phyloP scores from a whole-genome alignment of 2,888 invertebrate species.

The Ormia ochracea region DNA sequence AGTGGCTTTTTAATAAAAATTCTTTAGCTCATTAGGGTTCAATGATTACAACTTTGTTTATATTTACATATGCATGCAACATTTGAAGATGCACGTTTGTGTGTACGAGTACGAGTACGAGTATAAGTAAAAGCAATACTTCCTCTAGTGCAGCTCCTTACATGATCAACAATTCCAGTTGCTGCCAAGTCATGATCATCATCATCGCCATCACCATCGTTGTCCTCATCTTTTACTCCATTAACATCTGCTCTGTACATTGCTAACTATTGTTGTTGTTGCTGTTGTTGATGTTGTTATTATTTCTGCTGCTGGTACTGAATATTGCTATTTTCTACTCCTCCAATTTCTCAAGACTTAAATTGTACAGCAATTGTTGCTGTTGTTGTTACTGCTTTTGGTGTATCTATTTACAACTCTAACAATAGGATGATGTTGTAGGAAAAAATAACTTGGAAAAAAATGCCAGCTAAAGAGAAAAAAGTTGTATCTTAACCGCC shows the following conservation, averaged over 20 bases:
- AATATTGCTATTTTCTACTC: slow-evolving; percentile 54
- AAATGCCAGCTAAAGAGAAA: slow-evolving; percentile 16
- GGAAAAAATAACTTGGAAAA: slow-evolving; percentile 22
- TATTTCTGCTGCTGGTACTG: slow-evolving; percentile 4
- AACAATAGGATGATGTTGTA: slow-evolving; percentile 46
- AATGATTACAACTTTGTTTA: slow-evolving; percentile 54
- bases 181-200: slow-evolving; percentile 38
- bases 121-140: background rate
- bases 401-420: slow-evolving; percentile 49
- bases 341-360: slow-evolving; percentile 59
- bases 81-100: background rate
- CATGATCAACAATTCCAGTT: background rate
- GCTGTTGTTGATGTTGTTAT: background rate
- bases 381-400: slow-evolving; percentile 21
- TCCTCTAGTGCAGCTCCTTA: slow-evolving; percentile 1
- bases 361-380: slow-evolving; percentile 30
- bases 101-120: too few species aligned
- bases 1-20: slow-evolving; percentile 49
- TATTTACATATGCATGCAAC: slow-evolving; percentile 51
- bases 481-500: slow-evolving; percentile 24
- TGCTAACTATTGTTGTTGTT: slow-evolving; percentile 18
- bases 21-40: slow-evolving; percentile 58
- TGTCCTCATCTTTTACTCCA: slow-evolving; percentile 43
- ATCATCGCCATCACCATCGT: background rate
- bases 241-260: slow-evolving; percentile 46